Evolutionary conservation across 2,888 invertebrate genomes (phyloP), one percentile per base, ranked within the genome.

Genomic region (Drosophila suboccidentalis): DNA sequence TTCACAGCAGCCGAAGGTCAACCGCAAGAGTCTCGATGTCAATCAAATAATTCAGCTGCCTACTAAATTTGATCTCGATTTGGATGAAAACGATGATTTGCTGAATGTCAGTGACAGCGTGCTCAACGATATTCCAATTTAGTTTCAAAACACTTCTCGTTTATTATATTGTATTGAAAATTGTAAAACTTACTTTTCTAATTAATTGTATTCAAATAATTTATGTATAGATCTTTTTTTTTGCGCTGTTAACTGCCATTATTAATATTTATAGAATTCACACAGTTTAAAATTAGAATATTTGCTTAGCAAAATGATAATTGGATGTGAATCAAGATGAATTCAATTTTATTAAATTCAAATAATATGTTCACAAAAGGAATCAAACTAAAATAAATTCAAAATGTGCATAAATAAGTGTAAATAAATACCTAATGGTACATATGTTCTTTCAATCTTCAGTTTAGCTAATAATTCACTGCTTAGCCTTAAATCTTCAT

Each of bases 91-190:
- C 15, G 85, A 87, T 11, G 82, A 84, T 2, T 65, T 91, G 43
- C 80, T 71, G 17, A 84, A 91, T 64, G 81, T 83, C 4, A 91
- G 90, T 69, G 91, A 91, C 47, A 79, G 80, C n/a, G 80, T 91
- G 22, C 73, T 91, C 19, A 85, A 88, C 1, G 89, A 89, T 62
- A 70, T 90, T 39, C 11, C 36, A 3, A 26, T 26, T 29, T 57
- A 57, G 34, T 46, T 44, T 34, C 6, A 3, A 51, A 53, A 43
- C 38, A 43, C 22, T 26, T 57, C 19, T 43, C 19, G 39, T 66
- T 32, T 53, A 43, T 44, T 17, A 49, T 43, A 19, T 62, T 13
- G 11, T 29, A 54, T 68, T 59, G 36, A 41, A 57, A 60, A 32
- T 55, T 22, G 46, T 55, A 47, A 64, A 61, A 61, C 26, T 61